Evolutionary conservation across 2,113 vertebrate species (phyloP), one percentile per base, ranked within the genome.

Genomic region (Synchiropus splendidus): DNA sequence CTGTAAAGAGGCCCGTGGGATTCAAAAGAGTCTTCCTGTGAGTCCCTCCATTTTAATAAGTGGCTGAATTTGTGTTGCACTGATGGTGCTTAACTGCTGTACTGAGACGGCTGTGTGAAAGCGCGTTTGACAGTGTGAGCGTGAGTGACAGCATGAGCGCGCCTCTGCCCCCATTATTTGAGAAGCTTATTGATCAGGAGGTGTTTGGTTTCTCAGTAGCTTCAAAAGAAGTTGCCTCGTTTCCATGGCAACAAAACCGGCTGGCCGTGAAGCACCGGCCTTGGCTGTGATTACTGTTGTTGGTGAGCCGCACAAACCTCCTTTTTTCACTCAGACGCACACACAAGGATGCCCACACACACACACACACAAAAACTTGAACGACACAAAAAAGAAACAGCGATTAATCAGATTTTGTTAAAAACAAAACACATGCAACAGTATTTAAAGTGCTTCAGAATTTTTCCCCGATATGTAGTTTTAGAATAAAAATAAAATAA

Each of bases 181-280:
- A 67, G 68, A 53, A 61, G 51, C 61, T 45, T 82, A 80, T 85
- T 85, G 83, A 83, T 83, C 62, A 41, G 38, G 56, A 49, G 64
- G 72, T 78, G 56, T 79, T 73, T 54, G 61, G 68, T 83, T 80
- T 74, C 74, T 72, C 54, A 6, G 61, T 18, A 36, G 50, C 61
- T 72, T 56, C 62, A 52, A 58, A 66, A 55, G 37, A 17, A 45
- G 51, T 64, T 45, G 50, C 52, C 54, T 42, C 39, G 63, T 87
- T 84, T 62, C 79, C 75, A 81, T 85, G 81, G 84, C 13, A 62
- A 87, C 70, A 11, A 46, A 55, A 61, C 52, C 75, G 75, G 45
- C 67, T 54, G 66, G 63, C 54, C 38, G 9, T 36, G 63, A 76
- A 75, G 73, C 63, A 39, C 21, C 18, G 61, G 78, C 67, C 78